A percentile compares a stretch with the other conserved stretches of the same genome.
phyloP scores from a whole-genome alignment of 2,113 vertebrate species.

The Anseranas semipalmata region DNA sequence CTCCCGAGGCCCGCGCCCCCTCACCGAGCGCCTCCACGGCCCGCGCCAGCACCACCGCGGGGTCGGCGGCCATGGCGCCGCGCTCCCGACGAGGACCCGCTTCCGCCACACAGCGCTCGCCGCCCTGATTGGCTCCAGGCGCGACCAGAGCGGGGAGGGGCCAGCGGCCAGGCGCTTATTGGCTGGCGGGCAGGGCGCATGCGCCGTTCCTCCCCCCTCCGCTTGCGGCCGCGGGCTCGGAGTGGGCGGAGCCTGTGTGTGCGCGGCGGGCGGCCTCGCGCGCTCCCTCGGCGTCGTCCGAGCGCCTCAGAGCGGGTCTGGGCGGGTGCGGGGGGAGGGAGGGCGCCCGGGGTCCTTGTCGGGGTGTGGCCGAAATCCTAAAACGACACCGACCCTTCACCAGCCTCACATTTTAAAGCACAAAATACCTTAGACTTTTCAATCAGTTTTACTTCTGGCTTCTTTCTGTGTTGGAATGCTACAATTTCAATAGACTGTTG shows the following conservation, averaged over 20 bases:
- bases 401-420: not conserved
- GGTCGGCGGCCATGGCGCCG: rapidly evolving
- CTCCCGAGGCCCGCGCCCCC: rapidly evolving
- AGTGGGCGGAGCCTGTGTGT: rapidly evolving
- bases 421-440: not conserved
- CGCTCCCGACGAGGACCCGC: rapidly evolving
- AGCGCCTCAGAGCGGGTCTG: not conserved
- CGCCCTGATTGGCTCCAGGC: not conserved
- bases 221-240: too few species aligned
- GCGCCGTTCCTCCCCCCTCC: not conserved
- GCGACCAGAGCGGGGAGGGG: not conserved
- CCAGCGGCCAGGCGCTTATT: not conserved
- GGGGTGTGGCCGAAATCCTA: not conserved
- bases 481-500: not conserved
- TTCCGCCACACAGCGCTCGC: not conserved
- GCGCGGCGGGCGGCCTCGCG: too few species aligned
- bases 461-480: not conserved
- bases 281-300: not conserved
- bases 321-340: not conserved
- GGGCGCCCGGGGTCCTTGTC: not conserved
- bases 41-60: rapidly evolving
- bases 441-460: not conserved
- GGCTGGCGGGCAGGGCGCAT: not conserved
- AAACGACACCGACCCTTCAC: not conserved
- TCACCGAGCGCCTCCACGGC: not conserved